These are phyloP conservation scores for Anastrepha ludens DNA, from an alignment of 1,140 invertebrate species.

Conservation along the genomic window DNA sequence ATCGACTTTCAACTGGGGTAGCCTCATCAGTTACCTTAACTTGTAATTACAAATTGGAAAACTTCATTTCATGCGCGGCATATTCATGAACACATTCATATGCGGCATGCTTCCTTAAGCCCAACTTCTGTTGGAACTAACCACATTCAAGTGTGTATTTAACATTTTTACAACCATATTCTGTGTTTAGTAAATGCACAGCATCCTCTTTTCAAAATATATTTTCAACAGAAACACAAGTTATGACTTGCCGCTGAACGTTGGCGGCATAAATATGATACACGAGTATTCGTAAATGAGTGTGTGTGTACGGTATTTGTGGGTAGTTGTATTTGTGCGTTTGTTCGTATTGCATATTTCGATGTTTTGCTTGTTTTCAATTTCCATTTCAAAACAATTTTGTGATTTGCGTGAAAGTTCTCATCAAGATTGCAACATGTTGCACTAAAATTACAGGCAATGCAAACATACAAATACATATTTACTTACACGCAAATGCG, in stretches of 20 bases:
- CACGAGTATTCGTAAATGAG: neutral
- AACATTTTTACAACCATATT: neutral
- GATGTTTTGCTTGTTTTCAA: constrained; percentile 33
- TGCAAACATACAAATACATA: neutral
- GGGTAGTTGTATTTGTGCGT: neutral
- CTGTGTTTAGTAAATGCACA: neutral
- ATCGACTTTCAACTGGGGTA: constrained; percentile 6
- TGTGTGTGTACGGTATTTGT: neutral
- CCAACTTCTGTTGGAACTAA: neutral
- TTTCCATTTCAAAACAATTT: constrained; percentile 34
- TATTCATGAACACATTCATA: neutral
- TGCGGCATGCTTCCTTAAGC: neutral
- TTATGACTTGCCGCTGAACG: neutral
- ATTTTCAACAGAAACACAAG: neutral
- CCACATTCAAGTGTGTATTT: no score
- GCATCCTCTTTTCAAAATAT: neutral
- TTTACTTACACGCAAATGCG: neutral
- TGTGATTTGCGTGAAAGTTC: constrained; percentile 24
- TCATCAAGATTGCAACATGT: constrained; percentile 37
- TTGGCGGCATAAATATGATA: neutral
- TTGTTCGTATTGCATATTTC: neutral
- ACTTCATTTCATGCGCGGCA: constrained; percentile 19
- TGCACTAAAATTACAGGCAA: constrained; percentile 11
- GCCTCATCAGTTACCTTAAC: neutral
- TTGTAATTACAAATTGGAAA: constrained; percentile 30